Percentiles rank a stretch among this genome's conserved stretches.
Evolutionary conservation across 2,888 invertebrate species (phyloP).

Genomic region (Spisula subtruncata): DNA sequence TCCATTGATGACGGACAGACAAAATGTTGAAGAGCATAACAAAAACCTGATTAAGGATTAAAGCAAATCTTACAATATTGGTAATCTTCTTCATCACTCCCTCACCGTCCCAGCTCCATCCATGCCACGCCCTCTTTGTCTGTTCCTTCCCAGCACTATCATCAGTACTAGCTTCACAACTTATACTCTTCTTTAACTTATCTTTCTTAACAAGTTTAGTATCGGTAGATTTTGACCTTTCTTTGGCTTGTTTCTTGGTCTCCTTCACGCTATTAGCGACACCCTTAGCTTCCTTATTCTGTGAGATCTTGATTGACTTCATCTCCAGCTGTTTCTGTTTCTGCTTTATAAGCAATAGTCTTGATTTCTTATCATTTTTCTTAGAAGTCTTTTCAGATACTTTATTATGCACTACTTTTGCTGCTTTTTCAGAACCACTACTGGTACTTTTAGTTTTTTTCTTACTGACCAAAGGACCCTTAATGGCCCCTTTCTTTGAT

Average conservation of each 20-base stretch:
- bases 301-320: constrained; percentile 26
- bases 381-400: background rate
- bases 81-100: constrained; percentile 78
- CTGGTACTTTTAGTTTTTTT: constrained; percentile 21
- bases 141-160: constrained; percentile 62
- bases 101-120: constrained; percentile 82
- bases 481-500: background rate
- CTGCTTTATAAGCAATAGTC: constrained; percentile 38
- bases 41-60: background rate
- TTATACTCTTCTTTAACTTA: constrained; percentile 34
- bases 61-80: constrained; percentile 58
- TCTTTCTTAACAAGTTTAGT: constrained; percentile 34
- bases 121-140: constrained; percentile 73
- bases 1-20: no score
- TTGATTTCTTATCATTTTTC: constrained; percentile 44
- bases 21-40: no score
- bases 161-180: constrained; percentile 36
- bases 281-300: constrained; percentile 26
- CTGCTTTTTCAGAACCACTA: background rate
- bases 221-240: constrained; percentile 8
- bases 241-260: constrained; percentile 21
- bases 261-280: background rate
- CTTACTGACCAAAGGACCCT: constrained; percentile 26
- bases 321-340: constrained; percentile 39
- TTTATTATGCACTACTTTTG: background rate